Base-by-base conservation (phyloP, 1,140 invertebrate genomes). In the Rhyacophila brunnea region DNA sequence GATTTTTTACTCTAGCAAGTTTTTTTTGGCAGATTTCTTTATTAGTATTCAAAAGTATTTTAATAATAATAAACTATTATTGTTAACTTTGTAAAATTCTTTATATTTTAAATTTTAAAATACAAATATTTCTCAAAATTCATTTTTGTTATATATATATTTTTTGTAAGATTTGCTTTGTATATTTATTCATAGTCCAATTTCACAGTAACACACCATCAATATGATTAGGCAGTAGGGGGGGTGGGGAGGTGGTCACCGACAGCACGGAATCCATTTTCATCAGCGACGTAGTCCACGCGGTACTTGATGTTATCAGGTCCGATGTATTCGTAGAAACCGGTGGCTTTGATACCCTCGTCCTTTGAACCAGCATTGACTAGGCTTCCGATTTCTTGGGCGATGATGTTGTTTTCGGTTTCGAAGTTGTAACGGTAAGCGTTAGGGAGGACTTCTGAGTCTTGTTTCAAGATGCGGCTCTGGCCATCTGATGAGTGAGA, bases 281-380 rank as follows among this genome's bases (percentile, higher is more conserved):
- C 83, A 60, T 85, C 86, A 64, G 85, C 85, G 9, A 77, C 75
- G 60, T 87, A 87, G 47, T 80, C 80, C 1, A 87, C 81, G 44
- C 79, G 74, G 67, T 84, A 81, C 15, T 75, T 72, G 32, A 78
- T 66, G 38, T 81, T 81, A 69, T 84, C 79, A 32, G 78, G 75
- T 6, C 80, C 82, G 17, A 81, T 73, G 57, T 83, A 84, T 66
- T 82, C 80, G 57, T 83, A 86, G 60, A 78, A 81, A 11, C 84
- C 84, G 19, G 80, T 77, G 0, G 84, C 87, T 35, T 81, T 81
- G 45, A 85, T 84, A 2, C 84, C 84, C 60, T 84, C 84, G 20
- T 81, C 76, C n/a, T 85, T 81, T 20, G 74, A 69, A 28, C 78
- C 74, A 43, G 66, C 9, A 17, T 81, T 80, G 54, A 83, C 81